phyloP scores from a whole-genome alignment of 2,888 invertebrate genomes.

The Antitype chi region DNA sequence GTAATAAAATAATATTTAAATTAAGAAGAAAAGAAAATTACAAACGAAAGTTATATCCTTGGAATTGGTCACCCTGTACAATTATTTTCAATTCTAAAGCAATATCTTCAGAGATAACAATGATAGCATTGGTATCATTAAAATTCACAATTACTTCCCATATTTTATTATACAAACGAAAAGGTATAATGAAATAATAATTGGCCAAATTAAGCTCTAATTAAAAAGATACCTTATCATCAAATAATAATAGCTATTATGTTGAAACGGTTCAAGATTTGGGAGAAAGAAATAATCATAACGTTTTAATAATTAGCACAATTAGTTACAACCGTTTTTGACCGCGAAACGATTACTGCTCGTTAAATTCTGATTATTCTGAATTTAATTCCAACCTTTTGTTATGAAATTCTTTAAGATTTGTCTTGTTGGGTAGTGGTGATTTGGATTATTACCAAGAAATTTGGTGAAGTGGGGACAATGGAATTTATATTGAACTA shows the following conservation, averaged over 20 bases:
- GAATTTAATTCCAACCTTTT: slow-evolving; percentile 25
- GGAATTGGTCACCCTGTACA: too few relatives aligned
- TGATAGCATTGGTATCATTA: neutral
- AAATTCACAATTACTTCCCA: slow-evolving; percentile 10
- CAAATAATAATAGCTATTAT: slow-evolving; percentile 35
- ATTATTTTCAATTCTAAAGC: too few relatives aligned
- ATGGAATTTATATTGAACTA: neutral
- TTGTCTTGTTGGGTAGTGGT: neutral
- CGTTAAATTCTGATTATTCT: slow-evolving; percentile 33
- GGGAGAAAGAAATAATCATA: slow-evolving; percentile 46
- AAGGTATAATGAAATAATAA: slow-evolving; percentile 31
- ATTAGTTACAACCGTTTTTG: slow-evolving; percentile 48
- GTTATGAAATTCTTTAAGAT: slow-evolving; percentile 15
- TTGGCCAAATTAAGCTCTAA: slow-evolving; percentile 18
- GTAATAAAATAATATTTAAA: too few relatives aligned
- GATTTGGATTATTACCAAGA: neutral
- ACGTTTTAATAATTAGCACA: slow-evolving; percentile 55
- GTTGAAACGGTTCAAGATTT: slow-evolving; percentile 47
- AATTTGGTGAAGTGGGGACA: neutral
- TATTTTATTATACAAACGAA: slow-evolving; percentile 9
- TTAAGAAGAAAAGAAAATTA: too few relatives aligned
- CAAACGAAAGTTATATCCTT: too few relatives aligned
- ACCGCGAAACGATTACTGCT: slow-evolving; percentile 34
- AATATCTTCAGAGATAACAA: neutral
- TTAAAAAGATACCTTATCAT: slow-evolving; percentile 34